phyloP scores from a whole-genome alignment of 2,113 vertebrate species.

The Gracilinanus agilis region DNA sequence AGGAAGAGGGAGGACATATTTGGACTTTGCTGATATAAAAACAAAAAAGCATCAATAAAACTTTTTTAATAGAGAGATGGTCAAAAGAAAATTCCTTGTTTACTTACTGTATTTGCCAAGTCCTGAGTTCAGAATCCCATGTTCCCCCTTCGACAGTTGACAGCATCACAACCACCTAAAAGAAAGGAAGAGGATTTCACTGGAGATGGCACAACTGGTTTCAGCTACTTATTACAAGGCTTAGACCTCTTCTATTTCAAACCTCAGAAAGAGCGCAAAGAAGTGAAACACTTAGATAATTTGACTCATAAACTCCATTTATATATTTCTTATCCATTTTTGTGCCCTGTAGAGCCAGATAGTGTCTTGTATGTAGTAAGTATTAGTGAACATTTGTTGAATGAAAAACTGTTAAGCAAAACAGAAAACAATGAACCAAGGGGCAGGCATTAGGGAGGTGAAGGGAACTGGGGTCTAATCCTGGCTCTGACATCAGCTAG shows the following conservation, averaged over 20 bases:
- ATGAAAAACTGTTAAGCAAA: slow-evolving; percentile 1
- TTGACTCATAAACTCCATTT: neutral
- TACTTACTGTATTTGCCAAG: slow-evolving; percentile 41
- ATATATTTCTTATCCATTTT: neutral
- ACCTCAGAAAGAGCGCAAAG: slow-evolving; percentile 59
- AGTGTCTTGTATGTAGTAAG: neutral
- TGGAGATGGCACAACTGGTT: slow-evolving; percentile 52
- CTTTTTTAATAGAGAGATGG: neutral
- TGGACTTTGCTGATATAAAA: neutral
- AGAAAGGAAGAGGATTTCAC: slow-evolving; percentile 24
- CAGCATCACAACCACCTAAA: slow-evolving; percentile 57
- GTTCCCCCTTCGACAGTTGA: slow-evolving; percentile 55
- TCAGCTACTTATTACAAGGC: slow-evolving; percentile 41
- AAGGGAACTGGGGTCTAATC: neutral
- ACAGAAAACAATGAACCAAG: neutral
- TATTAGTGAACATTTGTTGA: slow-evolving; percentile 53
- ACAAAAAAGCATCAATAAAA: neutral
- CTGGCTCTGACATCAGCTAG: neutral
- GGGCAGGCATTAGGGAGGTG: neutral
- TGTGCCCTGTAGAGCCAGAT: neutral
- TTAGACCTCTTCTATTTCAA: neutral
- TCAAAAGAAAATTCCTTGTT: slow-evolving; percentile 34
- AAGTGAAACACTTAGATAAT: neutral
- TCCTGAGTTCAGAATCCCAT: slow-evolving; percentile 60
- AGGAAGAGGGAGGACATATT: neutral